Base-by-base conservation (phyloP, 1,140 invertebrate species). In the Radopholus similis region DNA sequence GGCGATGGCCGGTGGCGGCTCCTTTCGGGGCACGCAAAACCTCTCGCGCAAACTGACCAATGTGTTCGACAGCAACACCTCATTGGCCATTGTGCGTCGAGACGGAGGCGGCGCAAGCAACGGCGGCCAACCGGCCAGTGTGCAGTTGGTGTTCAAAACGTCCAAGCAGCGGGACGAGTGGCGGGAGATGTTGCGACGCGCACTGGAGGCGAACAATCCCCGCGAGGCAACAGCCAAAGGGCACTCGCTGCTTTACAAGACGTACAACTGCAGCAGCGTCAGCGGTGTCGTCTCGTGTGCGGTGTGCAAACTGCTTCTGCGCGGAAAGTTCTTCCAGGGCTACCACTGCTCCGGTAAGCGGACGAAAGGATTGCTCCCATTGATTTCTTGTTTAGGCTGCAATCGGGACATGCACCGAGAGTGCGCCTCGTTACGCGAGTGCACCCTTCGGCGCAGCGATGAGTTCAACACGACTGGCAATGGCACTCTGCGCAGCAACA, bases 281-380 rank as follows among this genome's bases (percentile, higher is more conserved):
- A 21, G n/a, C 21, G 11, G 13, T 37, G 69, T 66, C 5, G 87
- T 87, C 32, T 88, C 87, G 34, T 95, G 92, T 84, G 87, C 88
- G 59, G 87, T 89, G 74, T 95, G 92, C 83, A 88, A 88, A 21
- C 92, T 92, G 83, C 90, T 93, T 70, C 86, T 93, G 4, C 92
- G 92, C 84, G 94, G 93, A 26, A 86, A 90, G 68, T 92, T 95
- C 83, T 91, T 80, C 72, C 85, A 86, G 71, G 86, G 85, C 11
- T 86, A 86, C 70, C 67, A 78, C 42, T 85, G 84, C 75, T 70
- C 72, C 75, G 75, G 83, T 84, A 75, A 77, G 8, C 4, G 26
- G 26, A 38, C 37, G 1, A 2, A 21, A 64, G n/a, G n/a, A n/a
- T n/a, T n/a, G n/a, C n/a, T 18, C 28, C 4, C 28, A 0, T 13